A percentile compares a stretch with the other conserved stretches of the same genome.
These are phyloP conservation scores for Oxycera nigricornis DNA, from an alignment of 2,888 invertebrate genomes.

Conservation along the genomic window DNA sequence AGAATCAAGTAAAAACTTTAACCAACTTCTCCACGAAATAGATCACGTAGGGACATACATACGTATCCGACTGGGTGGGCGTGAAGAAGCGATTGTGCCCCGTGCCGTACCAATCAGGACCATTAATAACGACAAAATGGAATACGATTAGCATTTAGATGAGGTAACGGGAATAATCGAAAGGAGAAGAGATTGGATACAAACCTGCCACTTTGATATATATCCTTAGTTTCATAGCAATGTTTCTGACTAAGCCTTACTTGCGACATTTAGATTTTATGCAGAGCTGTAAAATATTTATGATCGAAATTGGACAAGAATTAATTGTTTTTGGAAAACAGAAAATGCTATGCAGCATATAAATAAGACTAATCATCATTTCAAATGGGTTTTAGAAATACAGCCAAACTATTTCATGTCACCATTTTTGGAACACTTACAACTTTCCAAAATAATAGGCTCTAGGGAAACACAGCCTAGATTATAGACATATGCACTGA, in stretches of 20 bases:
- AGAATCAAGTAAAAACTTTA: neutral
- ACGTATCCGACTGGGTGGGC: neutral
- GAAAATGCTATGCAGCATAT: no score
- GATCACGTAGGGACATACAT: conserved; percentile 1
- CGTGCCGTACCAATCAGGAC: conserved; percentile 18
- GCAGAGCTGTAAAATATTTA: neutral
- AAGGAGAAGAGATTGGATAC: neutral
- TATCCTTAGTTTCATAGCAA: neutral
- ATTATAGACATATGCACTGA: no score
- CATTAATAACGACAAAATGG: conserved; percentile 26
- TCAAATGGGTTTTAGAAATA: no score
- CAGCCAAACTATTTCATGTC: no score
- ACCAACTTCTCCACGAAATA: neutral
- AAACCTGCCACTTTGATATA: neutral
- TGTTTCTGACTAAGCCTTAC: neutral
- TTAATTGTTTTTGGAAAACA: no score
- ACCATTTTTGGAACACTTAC: no score
- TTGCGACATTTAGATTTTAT: neutral
- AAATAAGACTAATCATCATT: no score
- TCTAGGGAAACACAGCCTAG: no score
- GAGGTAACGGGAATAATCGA: conserved; percentile 5
- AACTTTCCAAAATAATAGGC: no score
- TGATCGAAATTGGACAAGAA: neutral
- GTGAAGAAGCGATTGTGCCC: neutral
- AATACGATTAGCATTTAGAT: conserved; percentile 32